Base-by-base conservation (phyloP, 2,113 vertebrate species). In the Ctenomys sociabilis region DNA sequence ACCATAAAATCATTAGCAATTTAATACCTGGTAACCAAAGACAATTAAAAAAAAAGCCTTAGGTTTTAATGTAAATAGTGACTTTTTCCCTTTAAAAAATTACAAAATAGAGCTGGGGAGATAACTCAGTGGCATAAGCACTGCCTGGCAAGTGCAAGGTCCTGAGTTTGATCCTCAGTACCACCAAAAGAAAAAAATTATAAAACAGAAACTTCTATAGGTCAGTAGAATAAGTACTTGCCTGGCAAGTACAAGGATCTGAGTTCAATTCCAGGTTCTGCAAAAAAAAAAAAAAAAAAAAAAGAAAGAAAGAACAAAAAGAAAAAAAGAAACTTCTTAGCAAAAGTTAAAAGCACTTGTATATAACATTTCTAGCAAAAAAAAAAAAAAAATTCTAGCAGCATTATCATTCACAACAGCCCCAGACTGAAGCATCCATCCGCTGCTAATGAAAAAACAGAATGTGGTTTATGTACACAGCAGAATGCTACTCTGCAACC, bases 291-390 rank as follows among this genome's bases (percentile, higher is more conserved):
- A n/a, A n/a, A n/a, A n/a, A n/a, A n/a, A n/a, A n/a, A n/a, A n/a
- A n/a, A n/a, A n/a, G n/a, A n/a, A n/a, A n/a, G n/a, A n/a, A n/a
- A n/a, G n/a, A n/a, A n/a, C n/a, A n/a, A 11, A 49, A 49, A 49
- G 12, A 49, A 49, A 49, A 49, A 49, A 49, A 49, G 14, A 91
- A 91, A 22, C 35, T 92, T 91, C 72, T 91, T 63, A 0, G 68
- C 61, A 90, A 92, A 78, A n/a, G 19, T 82, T 57, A 84, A 84
- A 88, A 28, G 54, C 73, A 88, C 40, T 32, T 94, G 75, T 75
- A 28, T 28, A 43, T 26, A 32, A 37, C 63, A 28, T 59, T 90
- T 40, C 70, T 12, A 83, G 54, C 11, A 73, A n/a, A n/a, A n/a
- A n/a, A n/a, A n/a, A n/a, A n/a, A n/a, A n/a, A n/a, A n/a, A n/a